phyloP scores from a whole-genome alignment of 2,113 vertebrate genomes.

The Desmodus rotundus region DNA sequence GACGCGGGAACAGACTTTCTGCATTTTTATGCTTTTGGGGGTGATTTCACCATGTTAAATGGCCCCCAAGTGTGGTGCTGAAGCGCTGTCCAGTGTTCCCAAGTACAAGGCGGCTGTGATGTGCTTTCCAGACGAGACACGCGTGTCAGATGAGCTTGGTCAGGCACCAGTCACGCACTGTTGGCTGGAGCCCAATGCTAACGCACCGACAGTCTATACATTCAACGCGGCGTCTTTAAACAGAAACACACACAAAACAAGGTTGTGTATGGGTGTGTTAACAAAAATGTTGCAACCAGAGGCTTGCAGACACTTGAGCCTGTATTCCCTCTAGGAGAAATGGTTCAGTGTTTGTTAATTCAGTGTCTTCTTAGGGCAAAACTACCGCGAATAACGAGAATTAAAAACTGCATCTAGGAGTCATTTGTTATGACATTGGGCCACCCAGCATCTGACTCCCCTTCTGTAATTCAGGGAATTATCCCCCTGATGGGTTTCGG shows the following conservation, averaged over 20 bases:
- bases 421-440: neutral
- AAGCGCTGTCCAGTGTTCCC: neutral
- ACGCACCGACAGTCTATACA: neutral
- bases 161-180: accelerated
- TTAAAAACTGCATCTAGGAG: neutral
- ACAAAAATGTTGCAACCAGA: neutral
- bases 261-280: neutral
- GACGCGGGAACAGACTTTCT: neutral
- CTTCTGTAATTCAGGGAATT: neutral
- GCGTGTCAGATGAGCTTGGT: neutral
- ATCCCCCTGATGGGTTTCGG: neutral
- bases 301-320: neutral
- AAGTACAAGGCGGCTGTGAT: neutral
- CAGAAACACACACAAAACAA: neutral
- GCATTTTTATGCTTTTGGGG: neutral
- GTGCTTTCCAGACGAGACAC: neutral
- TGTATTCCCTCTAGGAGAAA: neutral
- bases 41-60: neutral
- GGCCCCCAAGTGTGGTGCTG: neutral
- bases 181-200: neutral
- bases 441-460: neutral
- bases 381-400: neutral
- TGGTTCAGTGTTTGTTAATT: neutral
- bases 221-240: neutral
- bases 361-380: neutral